Evolutionary conservation across 2,113 vertebrate species (phyloP).

Genomic region (Hemiscyllium ocellatum): DNA sequence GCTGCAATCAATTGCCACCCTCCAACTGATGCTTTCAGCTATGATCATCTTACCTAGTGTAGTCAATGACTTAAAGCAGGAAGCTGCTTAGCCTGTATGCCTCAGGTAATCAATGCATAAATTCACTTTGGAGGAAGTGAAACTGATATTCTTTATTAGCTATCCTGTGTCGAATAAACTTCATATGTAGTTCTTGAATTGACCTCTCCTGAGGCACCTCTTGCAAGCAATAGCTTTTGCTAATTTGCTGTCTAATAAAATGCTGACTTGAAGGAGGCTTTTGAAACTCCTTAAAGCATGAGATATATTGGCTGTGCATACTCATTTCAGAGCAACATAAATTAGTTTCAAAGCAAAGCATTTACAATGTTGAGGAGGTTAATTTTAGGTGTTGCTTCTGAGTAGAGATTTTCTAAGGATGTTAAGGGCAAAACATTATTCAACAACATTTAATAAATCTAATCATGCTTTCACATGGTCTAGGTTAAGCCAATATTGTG

Average conservation of each 20-base stretch:
- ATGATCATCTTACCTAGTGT: not conserved
- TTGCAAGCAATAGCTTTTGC: not conserved
- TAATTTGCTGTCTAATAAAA: not conserved
- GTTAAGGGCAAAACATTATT: not conserved
- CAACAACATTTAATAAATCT: not conserved
- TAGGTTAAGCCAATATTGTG: not conserved
- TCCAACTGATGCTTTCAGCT: not conserved
- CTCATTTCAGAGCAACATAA: not conserved
- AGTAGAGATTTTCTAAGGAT: not conserved
- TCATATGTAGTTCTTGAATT: not conserved
- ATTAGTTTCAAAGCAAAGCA: not conserved
- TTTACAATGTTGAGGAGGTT: not conserved
- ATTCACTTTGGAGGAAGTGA: not conserved
- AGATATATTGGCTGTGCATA: not conserved
- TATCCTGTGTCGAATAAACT: not conserved
- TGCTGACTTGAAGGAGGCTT: not conserved
- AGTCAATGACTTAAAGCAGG: not conserved
- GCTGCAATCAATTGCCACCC: not conserved
- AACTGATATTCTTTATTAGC: not conserved
- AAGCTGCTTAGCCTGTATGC: not conserved
- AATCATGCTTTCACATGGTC: not conserved
- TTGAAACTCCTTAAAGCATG: not conserved
- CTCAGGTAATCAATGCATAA: not conserved
- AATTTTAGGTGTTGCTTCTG: not conserved
- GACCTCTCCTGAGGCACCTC: not conserved